phyloP scores from a whole-genome alignment of 2,797 vertebrate species.

The Phylloscopus collybita region DNA sequence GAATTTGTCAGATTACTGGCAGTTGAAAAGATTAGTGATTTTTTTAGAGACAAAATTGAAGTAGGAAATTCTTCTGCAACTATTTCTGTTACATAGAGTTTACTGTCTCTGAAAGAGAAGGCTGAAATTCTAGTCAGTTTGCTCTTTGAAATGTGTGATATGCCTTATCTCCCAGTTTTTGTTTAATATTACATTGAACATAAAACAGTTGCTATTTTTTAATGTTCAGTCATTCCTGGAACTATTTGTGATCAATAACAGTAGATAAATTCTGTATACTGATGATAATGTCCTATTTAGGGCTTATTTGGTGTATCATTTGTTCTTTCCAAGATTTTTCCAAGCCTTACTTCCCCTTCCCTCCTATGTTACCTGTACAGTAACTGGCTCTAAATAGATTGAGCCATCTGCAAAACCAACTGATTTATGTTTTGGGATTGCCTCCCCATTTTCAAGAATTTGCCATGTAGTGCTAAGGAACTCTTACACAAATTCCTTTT shows the following conservation, averaged over 20 bases:
- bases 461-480: neutral
- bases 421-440: neutral
- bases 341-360: fast-evolving
- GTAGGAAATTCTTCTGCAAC: neutral
- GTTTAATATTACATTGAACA: neutral
- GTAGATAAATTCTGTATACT: neutral
- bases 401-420: neutral
- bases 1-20: neutral
- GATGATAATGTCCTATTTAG: neutral
- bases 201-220: neutral
- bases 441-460: neutral
- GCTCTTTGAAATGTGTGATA: neutral
- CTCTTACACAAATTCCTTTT: neutral
- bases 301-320: neutral
- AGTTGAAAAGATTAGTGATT: neutral
- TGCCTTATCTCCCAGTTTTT: neutral
- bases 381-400: neutral
- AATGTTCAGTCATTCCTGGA: neutral
- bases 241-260: neutral
- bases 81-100: neutral
- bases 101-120: neutral
- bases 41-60: neutral
- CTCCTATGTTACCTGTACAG: neutral
- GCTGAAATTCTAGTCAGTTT: neutral
- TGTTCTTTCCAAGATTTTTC: neutral